Evolutionary conservation across 2,113 vertebrate species (phyloP).

Genomic region (Formicarius rufipectus): DNA sequence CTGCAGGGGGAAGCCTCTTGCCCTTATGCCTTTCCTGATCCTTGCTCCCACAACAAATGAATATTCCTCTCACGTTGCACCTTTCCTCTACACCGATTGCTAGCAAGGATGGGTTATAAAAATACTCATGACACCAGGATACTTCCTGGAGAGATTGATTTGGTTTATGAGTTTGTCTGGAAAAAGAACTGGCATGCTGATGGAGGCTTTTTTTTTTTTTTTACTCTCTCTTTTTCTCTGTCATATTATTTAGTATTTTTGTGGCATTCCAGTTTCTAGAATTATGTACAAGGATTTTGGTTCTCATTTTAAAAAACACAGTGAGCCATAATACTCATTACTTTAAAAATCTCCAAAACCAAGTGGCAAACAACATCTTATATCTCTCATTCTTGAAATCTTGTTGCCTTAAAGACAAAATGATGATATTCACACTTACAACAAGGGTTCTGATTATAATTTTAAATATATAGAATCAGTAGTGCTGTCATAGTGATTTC

Average conservation of each 20-base stretch:
- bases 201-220: background rate
- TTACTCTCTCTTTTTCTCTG: background rate
- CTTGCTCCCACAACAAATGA: background rate
- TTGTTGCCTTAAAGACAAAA: background rate
- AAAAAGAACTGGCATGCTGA: background rate
- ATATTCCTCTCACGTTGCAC: background rate
- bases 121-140: background rate
- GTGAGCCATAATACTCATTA: background rate
- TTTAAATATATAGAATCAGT: background rate
- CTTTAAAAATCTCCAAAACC: constrained; percentile 21
- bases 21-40: background rate
- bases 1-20: background rate
- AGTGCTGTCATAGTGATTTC: background rate
- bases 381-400: background rate
- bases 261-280: constrained; percentile 1
- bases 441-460: background rate
- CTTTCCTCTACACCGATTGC: background rate
- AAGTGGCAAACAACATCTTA: background rate
- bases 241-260: background rate
- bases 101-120: background rate
- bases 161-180: background rate
- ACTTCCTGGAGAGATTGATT: background rate
- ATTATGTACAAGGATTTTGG: background rate
- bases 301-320: background rate
- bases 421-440: background rate